Conservation (phyloP, 2,113 vertebrate genomes). For the Steatornis caripensis region DNA sequence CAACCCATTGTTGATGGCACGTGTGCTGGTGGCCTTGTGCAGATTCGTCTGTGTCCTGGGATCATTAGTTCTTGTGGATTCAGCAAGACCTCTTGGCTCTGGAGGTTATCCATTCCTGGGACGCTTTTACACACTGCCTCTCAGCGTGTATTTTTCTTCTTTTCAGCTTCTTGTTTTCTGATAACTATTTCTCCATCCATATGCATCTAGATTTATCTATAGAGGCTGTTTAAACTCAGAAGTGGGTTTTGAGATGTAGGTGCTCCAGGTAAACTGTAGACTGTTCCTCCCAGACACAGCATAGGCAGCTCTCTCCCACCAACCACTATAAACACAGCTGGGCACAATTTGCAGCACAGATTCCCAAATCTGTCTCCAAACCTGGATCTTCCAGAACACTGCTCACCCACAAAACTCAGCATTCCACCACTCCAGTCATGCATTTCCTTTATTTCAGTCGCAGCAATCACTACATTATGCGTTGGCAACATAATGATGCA, state of each 20-base stretch:
- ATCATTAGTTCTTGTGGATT: background rate
- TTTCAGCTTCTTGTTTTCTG: background rate
- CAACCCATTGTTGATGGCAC: accelerated
- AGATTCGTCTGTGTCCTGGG: background rate
- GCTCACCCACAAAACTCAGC: background rate
- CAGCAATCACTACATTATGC: background rate
- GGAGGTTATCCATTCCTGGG: background rate
- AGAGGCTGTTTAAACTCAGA: background rate
- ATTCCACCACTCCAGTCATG: background rate
- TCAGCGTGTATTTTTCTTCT: background rate
- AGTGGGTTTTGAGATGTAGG: background rate
- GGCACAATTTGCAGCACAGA: background rate
- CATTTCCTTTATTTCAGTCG: background rate
- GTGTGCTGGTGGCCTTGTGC: background rate
- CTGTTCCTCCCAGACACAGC: background rate
- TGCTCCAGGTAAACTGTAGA: background rate
- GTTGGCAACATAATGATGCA: background rate
- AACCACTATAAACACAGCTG: background rate
- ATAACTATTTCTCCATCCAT: background rate
- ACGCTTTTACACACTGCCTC: background rate
- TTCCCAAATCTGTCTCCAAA: background rate
- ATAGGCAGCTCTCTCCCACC: background rate
- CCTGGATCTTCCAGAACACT: background rate
- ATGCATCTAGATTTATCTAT: background rate
- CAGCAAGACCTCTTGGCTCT: background rate